Percentiles rank a stretch among this genome's conserved stretches.
These are phyloP conservation scores for Ploceus nigricollis DNA, from an alignment of 2,113 vertebrate species.

Conservation along the genomic window DNA sequence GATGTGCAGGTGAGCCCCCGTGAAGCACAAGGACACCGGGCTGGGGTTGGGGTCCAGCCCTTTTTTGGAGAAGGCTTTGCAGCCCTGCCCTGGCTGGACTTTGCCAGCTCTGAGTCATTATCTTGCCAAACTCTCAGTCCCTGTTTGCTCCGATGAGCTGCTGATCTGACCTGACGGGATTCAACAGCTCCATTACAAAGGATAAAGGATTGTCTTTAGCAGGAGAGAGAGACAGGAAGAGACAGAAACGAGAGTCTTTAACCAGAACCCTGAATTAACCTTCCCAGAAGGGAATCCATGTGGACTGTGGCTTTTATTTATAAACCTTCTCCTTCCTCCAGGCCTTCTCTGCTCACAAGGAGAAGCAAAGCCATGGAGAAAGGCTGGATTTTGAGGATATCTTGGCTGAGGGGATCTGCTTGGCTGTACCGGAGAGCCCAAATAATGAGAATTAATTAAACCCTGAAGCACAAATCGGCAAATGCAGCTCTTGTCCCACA, in stretches of 20 bases:
- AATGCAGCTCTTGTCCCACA: not conserved
- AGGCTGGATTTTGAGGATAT: not conserved
- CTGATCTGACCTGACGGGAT: not conserved
- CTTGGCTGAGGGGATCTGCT: not conserved
- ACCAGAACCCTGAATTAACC: conserved; percentile 39
- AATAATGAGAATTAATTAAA: not conserved
- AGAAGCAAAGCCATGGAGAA: not conserved
- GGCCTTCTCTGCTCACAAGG: not conserved
- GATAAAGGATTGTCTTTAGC: conserved; percentile 5
- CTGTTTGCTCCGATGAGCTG: not conserved
- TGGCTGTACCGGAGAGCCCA: not conserved
- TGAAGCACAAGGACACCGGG: accelerated
- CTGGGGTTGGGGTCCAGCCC: accelerated
- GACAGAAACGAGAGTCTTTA: conserved; percentile 8
- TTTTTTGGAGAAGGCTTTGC: not conserved
- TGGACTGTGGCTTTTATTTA: conserved; percentile 17
- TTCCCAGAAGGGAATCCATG: not conserved
- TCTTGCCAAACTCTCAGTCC: not conserved
- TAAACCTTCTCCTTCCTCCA: conserved; percentile 7
- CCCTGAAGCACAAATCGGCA: not conserved
- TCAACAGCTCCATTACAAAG: not conserved
- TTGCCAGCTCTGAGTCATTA: not conserved
- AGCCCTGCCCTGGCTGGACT: not conserved
- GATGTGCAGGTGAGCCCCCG: not conserved
- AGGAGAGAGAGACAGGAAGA: not conserved